Evolutionary conservation across 2,797 vertebrate genomes (phyloP).

Genomic region (Pagetopsis macropterus): DNA sequence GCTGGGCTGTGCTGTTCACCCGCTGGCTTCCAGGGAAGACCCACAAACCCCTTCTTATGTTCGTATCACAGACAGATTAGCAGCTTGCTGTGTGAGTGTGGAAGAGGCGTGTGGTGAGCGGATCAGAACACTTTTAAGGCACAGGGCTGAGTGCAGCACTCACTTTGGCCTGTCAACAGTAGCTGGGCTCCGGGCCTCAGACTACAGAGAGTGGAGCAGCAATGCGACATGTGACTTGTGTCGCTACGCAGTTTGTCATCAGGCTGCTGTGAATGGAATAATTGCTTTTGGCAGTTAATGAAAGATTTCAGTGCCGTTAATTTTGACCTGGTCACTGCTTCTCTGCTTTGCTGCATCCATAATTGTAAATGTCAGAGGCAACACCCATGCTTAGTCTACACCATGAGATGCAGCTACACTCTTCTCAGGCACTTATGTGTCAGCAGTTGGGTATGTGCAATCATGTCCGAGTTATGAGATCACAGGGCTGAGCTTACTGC

Average conservation of each 20-base stretch:
- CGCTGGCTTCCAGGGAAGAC: constrained; percentile 63
- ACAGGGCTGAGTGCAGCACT: constrained; percentile 49
- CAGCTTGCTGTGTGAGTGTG: constrained; percentile 53
- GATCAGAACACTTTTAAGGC: constrained; percentile 44
- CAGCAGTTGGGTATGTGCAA: constrained; percentile 79
- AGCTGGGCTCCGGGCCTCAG: constrained; percentile 54
- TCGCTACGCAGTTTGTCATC: constrained; percentile 43
- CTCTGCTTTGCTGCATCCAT: constrained; percentile 38
- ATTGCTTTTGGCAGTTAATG: constrained; percentile 51
- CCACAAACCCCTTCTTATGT: constrained; percentile 69
- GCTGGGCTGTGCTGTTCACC: constrained; percentile 75
- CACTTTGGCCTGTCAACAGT: constrained; percentile 68
- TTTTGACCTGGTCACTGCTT: constrained; percentile 42
- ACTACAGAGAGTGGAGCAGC: constrained; percentile 38
- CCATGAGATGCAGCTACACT: constrained; percentile 65
- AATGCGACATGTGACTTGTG: constrained; percentile 32
- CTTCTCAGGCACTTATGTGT: constrained; percentile 75
- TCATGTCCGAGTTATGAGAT: constrained; percentile 80
- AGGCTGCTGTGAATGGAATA: constrained; percentile 28
- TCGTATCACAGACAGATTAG: constrained; percentile 82
- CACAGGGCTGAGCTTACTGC: constrained; percentile 76
- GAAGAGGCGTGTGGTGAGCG: constrained; percentile 17
- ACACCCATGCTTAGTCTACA: constrained; percentile 74
- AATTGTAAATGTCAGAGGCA: constrained; percentile 72
- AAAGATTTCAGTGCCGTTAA: constrained; percentile 56